Conservation (phyloP, 2,113 vertebrate genomes). For the Corythaeola cristata region DNA sequence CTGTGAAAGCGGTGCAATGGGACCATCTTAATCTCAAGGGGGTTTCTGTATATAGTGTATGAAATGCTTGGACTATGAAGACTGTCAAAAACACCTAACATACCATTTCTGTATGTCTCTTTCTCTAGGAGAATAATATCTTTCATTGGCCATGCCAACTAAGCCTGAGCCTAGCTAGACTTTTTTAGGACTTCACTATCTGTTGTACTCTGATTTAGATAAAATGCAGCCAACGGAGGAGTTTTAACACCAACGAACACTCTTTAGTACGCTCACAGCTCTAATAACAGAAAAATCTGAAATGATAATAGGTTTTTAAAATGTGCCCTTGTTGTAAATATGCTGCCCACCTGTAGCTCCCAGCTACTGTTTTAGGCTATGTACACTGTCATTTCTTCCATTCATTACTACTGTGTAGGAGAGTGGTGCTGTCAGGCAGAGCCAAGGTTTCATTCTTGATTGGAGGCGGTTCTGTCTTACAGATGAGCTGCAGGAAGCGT, state of each 20-base stretch:
- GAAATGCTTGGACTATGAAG: not conserved
- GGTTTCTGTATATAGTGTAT: not conserved
- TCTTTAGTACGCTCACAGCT: not conserved
- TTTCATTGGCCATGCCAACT: not conserved
- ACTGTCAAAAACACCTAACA: not conserved
- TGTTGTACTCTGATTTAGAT: not conserved
- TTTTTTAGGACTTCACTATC: not conserved
- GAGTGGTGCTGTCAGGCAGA: not conserved
- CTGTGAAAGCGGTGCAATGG: not conserved
- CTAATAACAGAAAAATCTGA: not conserved
- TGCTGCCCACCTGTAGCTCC: not conserved
- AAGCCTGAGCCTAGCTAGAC: not conserved
- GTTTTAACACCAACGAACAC: not conserved
- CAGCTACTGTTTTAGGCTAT: not conserved
- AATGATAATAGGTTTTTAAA: not conserved
- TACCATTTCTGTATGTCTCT: not conserved
- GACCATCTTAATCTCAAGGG: not conserved
- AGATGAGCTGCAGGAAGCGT: not conserved
- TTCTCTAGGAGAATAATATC: not conserved
- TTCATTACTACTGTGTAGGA: not conserved
- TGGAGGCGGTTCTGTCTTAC: not conserved
- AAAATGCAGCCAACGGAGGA: not conserved
- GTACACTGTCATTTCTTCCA: not conserved
- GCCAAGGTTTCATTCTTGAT: not conserved
- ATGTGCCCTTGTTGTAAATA: not conserved